Evolutionary conservation across 2,797 vertebrate genomes (phyloP).

Genomic region (Gymnoscopelus braueri): DNA sequence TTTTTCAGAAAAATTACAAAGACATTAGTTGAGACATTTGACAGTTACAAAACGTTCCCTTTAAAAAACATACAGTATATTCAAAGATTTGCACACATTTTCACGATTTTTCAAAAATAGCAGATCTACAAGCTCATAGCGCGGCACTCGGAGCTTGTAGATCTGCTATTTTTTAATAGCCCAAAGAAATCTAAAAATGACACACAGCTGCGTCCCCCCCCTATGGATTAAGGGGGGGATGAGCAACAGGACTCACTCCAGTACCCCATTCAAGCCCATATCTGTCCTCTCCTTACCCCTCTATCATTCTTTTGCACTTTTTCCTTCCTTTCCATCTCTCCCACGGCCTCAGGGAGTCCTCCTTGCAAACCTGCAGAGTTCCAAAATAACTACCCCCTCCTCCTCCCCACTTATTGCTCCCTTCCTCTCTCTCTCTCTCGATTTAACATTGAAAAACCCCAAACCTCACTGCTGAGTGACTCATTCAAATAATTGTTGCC

Average conservation of each 20-base stretch:
- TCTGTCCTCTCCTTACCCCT: conserved; percentile 49
- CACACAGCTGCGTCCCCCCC: too few relatives aligned
- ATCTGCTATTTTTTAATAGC: too few relatives aligned
- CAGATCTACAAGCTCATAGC: too few relatives aligned
- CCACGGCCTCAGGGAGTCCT: conserved; percentile 68
- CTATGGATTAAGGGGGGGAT: too few relatives aligned
- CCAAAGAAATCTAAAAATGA: too few relatives aligned
- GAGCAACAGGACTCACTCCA: conserved; percentile 36
- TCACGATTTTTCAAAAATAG: too few relatives aligned
- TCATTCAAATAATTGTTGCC: conserved; percentile 80
- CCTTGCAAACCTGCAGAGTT: conserved; percentile 40
- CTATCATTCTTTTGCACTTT: conserved; percentile 29
- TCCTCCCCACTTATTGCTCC: background rate
- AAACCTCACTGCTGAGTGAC: conserved; percentile 72
- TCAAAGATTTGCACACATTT: too few relatives aligned
- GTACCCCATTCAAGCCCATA: conserved; percentile 41
- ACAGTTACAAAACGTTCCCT: too few relatives aligned
- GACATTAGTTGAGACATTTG: too few relatives aligned
- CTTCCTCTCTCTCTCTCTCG: conserved; percentile 29
- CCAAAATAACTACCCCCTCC: conserved; percentile 43
- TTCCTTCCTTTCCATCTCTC: conserved; percentile 46
- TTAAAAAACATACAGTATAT: too few relatives aligned
- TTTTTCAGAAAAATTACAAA: too few relatives aligned
- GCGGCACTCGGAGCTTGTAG: too few relatives aligned
- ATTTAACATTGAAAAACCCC: conserved; percentile 55